phyloP scores from a whole-genome alignment of 2,113 vertebrate species.

The Rhinichthys klamathensis region DNA sequence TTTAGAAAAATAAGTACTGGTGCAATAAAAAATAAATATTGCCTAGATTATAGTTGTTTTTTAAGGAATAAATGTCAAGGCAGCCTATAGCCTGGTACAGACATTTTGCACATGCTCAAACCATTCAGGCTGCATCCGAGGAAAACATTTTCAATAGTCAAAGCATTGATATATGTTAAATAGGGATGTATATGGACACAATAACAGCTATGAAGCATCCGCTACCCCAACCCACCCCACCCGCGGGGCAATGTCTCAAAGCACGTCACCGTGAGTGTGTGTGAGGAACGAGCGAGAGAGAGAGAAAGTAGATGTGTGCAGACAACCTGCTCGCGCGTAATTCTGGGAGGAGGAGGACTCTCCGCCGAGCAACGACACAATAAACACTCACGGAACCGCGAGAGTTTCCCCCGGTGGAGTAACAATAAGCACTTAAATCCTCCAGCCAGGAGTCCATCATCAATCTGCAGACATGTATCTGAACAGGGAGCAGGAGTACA shows the following conservation, averaged over 20 bases:
- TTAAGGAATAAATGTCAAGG: background rate
- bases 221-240: conserved; percentile 35
- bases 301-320: conserved; percentile 46
- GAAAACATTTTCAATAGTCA: background rate
- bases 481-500: conserved; percentile 77
- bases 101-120: background rate
- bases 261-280: conserved; percentile 43
- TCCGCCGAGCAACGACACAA: conserved; percentile 74
- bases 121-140: background rate
- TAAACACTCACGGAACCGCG: conserved; percentile 69
- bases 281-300: conserved; percentile 23
- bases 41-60: background rate
- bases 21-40: background rate
- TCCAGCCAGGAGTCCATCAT: conserved; percentile 54
- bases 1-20: background rate
- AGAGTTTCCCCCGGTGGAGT: conserved; percentile 69
- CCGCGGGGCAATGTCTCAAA: conserved; percentile 43
- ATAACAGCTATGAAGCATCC: conserved; percentile 19
- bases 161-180: background rate
- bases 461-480: conserved; percentile 80
- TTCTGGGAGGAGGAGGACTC: conserved; percentile 77
- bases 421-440: conserved; percentile 47
- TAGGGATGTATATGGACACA: background rate
- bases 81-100: background rate
- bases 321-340: conserved; percentile 69